Conservation (phyloP, 1,140 invertebrate species). For the Diabrotica virgifera region DNA sequence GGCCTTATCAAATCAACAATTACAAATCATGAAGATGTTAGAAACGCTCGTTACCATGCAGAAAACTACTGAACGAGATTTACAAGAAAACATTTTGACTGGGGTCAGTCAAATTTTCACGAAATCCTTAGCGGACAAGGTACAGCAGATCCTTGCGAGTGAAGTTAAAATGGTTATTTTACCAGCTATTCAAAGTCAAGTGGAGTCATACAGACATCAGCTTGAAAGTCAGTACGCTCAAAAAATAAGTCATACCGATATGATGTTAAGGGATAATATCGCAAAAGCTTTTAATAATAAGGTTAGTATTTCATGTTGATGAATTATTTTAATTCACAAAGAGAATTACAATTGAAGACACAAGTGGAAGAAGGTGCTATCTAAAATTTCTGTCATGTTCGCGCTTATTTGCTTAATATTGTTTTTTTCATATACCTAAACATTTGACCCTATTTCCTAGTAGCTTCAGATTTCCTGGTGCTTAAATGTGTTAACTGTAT, state of each 20-base stretch:
- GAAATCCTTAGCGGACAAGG: conserved; percentile 50
- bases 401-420: too few relatives aligned
- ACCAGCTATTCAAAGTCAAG: conserved; percentile 53
- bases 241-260: conserved; percentile 69
- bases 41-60: conserved; percentile 42
- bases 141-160: conserved; percentile 48
- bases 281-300: conserved; percentile 72
- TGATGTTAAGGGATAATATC: conserved; percentile 74
- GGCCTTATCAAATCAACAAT: conserved; percentile 46
- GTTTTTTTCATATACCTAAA: too few relatives aligned
- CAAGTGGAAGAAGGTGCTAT: too few relatives aligned
- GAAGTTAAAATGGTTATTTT: conserved; percentile 54
- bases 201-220: conserved; percentile 67
- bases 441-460: too few relatives aligned
- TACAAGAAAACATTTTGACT: conserved; percentile 49
- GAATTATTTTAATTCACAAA: conserved; percentile 7
- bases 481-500: too few relatives aligned
- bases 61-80: conserved; percentile 47
- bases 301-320: conserved; percentile 48
- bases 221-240: conserved; percentile 67
- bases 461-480: too few relatives aligned
- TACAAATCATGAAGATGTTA: conserved; percentile 48
- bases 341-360: too few relatives aligned
- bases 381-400: too few relatives aligned
- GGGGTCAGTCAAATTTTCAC: conserved; percentile 37